Evolutionary conservation across 2,797 vertebrate genomes (phyloP).

Genomic region (Eospalax fontanierii): DNA sequence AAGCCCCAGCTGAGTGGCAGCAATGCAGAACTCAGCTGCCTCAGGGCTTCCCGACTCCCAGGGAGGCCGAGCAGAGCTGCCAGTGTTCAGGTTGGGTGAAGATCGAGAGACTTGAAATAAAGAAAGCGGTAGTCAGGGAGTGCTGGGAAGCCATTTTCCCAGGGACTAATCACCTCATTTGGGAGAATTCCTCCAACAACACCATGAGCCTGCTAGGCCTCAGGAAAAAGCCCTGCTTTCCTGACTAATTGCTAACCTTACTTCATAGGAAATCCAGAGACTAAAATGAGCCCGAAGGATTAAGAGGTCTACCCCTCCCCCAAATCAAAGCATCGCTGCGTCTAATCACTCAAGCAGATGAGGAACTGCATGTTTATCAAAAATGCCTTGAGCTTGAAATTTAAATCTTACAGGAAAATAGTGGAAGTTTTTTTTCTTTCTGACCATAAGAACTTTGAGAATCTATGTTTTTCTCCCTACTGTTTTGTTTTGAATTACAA

Average conservation of each 20-base stretch:
- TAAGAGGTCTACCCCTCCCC: slow-evolving; percentile 6
- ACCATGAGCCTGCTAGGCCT: neutral
- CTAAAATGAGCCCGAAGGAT: slow-evolving; percentile 26
- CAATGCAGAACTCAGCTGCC: slow-evolving; percentile 64
- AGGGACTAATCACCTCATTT: slow-evolving; percentile 32
- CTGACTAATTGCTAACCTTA: slow-evolving; percentile 55
- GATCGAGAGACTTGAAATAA: neutral
- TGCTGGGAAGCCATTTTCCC: slow-evolving; percentile 48
- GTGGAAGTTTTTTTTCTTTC: neutral
- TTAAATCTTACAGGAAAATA: slow-evolving; percentile 67
- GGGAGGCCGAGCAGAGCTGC: slow-evolving; percentile 63
- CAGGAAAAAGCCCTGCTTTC: slow-evolving; percentile 9
- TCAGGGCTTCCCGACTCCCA: slow-evolving; percentile 43
- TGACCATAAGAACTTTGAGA: slow-evolving; percentile 49
- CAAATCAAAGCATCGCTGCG: neutral
- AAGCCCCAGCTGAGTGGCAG: slow-evolving; percentile 51
- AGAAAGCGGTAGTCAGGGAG: slow-evolving; percentile 28
- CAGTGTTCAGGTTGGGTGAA: slow-evolving; percentile 68
- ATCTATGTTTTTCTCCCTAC: neutral
- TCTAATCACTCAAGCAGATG: slow-evolving; percentile 38
- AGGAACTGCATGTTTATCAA: slow-evolving; percentile 29
- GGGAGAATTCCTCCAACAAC: slow-evolving; percentile 18
- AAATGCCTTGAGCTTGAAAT: slow-evolving; percentile 54
- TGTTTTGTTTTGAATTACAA: slow-evolving; percentile 50
- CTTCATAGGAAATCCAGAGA: slow-evolving; percentile 51